A percentile compares a stretch with the other conserved stretches of the same genome.
phyloP scores from a whole-genome alignment of 2,113 vertebrate genomes.

The Hemiprocne comata region DNA sequence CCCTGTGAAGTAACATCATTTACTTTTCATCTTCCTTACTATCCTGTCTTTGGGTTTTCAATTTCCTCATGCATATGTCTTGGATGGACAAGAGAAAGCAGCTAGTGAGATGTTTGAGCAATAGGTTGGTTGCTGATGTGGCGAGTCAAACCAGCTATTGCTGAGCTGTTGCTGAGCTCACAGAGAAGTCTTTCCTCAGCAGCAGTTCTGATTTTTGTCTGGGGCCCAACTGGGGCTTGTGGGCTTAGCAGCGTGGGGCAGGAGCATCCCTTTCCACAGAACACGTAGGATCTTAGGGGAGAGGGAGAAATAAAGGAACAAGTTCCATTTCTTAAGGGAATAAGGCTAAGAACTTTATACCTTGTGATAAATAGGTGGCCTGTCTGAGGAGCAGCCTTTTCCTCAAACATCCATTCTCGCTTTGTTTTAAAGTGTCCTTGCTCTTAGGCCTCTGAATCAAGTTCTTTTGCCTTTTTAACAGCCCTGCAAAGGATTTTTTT shows the following conservation, averaged over 20 bases:
- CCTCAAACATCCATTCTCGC: not conserved
- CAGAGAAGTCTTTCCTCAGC: not conserved
- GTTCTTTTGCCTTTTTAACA: constrained; percentile 10
- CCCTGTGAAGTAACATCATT: not conserved
- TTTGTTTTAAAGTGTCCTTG: constrained; percentile 44
- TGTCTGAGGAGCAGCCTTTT: not conserved
- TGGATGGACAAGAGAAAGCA: not conserved
- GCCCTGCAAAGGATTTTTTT: not conserved
- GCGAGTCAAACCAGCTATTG: not conserved
- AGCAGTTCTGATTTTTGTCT: not conserved
- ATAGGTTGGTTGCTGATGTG: not conserved
- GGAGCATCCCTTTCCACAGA: not conserved
- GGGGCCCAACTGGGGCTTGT: not conserved
- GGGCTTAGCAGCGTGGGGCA: not conserved
- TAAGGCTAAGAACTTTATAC: not conserved
- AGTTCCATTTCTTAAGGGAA: not conserved
- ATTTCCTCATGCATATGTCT: not conserved
- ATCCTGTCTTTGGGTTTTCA: not conserved
- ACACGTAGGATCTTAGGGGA: not conserved
- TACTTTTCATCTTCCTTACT: not conserved
- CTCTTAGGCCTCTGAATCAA: not conserved
- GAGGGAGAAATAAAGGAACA: not conserved
- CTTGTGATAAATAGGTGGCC: not conserved
- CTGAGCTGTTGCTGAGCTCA: not conserved
- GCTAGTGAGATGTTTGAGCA: not conserved